Percentiles rank a stretch among this genome's conserved stretches.
phyloP scores from a whole-genome alignment of 1,140 invertebrate species.

The Apis laboriosa region DNA sequence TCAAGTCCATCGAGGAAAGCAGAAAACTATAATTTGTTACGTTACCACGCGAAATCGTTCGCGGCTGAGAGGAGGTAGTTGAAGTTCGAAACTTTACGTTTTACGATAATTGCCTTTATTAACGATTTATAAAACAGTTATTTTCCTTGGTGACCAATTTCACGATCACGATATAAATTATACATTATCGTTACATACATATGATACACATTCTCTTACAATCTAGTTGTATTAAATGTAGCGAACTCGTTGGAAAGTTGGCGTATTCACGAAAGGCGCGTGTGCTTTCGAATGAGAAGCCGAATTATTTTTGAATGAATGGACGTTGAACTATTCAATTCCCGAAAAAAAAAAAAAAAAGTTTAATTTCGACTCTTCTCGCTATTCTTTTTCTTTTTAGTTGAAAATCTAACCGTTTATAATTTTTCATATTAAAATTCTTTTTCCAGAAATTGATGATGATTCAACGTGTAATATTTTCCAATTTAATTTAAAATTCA shows the following conservation, averaged over 20 bases:
- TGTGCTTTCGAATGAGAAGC: background rate
- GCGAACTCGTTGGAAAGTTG: background rate
- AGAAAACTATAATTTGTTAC: background rate
- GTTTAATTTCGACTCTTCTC: no score
- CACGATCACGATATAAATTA: conserved; percentile 49
- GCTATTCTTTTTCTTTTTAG: no score
- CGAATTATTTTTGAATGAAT: background rate
- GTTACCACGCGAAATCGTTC: no score
- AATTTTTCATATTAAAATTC: no score
- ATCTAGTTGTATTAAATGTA: conserved; percentile 42
- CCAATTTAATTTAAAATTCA: no score
- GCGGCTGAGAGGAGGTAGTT: background rate
- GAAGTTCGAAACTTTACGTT: background rate
- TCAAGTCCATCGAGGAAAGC: background rate
- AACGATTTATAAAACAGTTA: conserved; percentile 34
- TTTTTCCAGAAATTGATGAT: no score
- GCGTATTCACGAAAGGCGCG: conserved; percentile 32
- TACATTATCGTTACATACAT: conserved; percentile 37
- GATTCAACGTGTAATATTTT: no score
- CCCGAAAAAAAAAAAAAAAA: no score
- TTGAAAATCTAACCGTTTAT: no score
- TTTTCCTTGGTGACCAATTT: background rate
- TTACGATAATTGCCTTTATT: conserved; percentile 34
- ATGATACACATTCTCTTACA: conserved; percentile 62
- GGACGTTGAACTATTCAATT: background rate